Evolutionary conservation across 2,113 vertebrate genomes (phyloP), one percentile per base, ranked within the genome.

Genomic region (Isichthys henryi): DNA sequence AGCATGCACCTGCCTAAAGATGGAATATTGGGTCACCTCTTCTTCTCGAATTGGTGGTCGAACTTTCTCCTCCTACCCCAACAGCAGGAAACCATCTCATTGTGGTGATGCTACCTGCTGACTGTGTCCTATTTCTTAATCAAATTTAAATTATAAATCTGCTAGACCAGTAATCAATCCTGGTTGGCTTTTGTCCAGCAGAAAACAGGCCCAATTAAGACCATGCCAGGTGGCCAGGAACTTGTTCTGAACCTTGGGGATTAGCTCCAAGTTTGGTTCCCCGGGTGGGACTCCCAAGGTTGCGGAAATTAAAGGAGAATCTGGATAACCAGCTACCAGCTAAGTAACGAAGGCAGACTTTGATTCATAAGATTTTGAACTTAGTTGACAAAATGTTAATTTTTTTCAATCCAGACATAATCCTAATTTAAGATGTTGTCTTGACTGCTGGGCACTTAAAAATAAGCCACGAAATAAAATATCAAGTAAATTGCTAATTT

Each of bases 141-240:
- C 80, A 46, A 84, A 84, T 48, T 84, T 48, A 84, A n/a, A 84
- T 84, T 48, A 84, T 84, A 84, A 84, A 84, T 27, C 39, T 84
- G 39, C 23, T 84, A 84, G 82, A 84, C 82, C 45, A 45, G 45
- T n/a, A 46, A 84, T 84, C 82, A 80, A 48, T 84, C 39, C 45
- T 45, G 43, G 77, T 23, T 45, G 19, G 77, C 77, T 70, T 70
- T 82, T 43, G 43, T 15, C 43, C 77, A 82, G 82, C 45, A 48
- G 45, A 45, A 46, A 48, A 84, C 45, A 45, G 43, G 45, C 45
- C 82, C 82, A 84, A 23, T 84, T 84, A 84, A 84, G 45, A 46
- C 43, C 8, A 21, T n/a, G 82, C 82, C 82, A 84, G 82, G 45
- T 48, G 82, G 82, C 43, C 45, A 48, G 82, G 82, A 84, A 8